Base-by-base conservation (phyloP, 2,797 vertebrate species). In the Acanthurus leucopareius region DNA sequence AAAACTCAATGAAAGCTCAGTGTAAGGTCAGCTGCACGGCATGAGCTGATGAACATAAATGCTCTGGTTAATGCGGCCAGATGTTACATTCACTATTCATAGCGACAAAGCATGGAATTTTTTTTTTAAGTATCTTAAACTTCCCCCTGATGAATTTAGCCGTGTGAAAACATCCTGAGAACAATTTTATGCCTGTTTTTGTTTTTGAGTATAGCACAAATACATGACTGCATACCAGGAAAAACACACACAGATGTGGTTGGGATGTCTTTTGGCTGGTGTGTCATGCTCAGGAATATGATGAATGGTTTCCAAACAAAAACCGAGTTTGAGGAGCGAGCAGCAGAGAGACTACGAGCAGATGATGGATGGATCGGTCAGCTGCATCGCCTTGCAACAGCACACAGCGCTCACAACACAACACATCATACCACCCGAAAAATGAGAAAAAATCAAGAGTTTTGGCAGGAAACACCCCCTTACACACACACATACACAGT, bases 261-360 rank as follows among this genome's bases (percentile, higher is more conserved):
- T 3, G 38, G 52, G 64, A 40, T 47, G 83, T 84, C 75, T 75
- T 62, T 16, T 52, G 76, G 72, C 67, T 19, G 19, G 5, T 3
- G 61, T 59, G 78, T 85, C 83, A 57, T 22, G 79, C 75, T 87
- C 80, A 76, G 73, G 72, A 85, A 88, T 7, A 86, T 92, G 93
- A 92, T 91, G 86, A 86, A 94, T 92, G 88, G 80, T 89, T 80
- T 85, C 88, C 86, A 90, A 93, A 94, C 90, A 92, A 92, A 93
- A 93, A 92, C 60, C 52, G 2, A 78, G 86, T 91, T 90, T 93
- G 90, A 92, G 85, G 80, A 89, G 87, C 67, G 72, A 79, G 74
- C 59, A 44, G 70, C 71, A n/a, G 79, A 84, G 88, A 84, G 81
- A 67, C 82, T 51, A 71, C 19, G 47, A 80, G 88, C 69, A 5